These are phyloP conservation scores for Agapornis roseicollis DNA, from an alignment of 2,113 vertebrate species.

Conservation along the genomic window DNA sequence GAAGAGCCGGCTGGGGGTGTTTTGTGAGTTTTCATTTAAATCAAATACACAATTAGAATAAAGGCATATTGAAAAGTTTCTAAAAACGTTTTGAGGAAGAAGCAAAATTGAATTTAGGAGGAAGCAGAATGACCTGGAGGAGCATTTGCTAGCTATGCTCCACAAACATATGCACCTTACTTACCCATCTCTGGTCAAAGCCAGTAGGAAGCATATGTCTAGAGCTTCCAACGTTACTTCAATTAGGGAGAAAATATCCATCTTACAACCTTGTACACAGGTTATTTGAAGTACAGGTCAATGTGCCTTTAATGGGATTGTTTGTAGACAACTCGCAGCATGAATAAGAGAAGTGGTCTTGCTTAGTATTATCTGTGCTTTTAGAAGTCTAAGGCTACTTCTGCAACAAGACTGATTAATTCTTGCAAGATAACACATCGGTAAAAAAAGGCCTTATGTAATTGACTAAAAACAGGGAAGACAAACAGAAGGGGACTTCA, in stretches of 20 bases:
- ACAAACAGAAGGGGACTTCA: background rate
- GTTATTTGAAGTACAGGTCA: background rate
- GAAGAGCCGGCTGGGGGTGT: background rate
- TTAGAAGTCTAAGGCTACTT: background rate
- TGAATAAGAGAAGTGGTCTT: background rate
- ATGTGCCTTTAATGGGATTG: background rate
- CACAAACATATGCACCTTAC: background rate
- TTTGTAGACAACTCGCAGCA: fast-evolving
- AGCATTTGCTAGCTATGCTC: background rate
- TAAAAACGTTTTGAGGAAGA: background rate
- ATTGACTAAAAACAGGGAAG: background rate
- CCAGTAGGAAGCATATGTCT: background rate
- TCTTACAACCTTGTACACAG: background rate
- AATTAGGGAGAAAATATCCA: background rate
- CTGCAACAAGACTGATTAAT: background rate
- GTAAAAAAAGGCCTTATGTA: background rate
- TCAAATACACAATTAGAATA: background rate
- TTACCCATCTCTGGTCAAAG: background rate
- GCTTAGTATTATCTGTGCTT: background rate
- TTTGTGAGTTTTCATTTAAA: conserved; percentile 28
- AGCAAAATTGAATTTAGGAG: background rate
- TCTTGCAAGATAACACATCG: background rate
- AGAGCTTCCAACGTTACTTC: background rate
- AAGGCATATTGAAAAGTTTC: background rate
- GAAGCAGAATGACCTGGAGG: background rate